Conservation (phyloP, 2,797 vertebrate genomes). For the Paramormyrops hopkinsi region DNA sequence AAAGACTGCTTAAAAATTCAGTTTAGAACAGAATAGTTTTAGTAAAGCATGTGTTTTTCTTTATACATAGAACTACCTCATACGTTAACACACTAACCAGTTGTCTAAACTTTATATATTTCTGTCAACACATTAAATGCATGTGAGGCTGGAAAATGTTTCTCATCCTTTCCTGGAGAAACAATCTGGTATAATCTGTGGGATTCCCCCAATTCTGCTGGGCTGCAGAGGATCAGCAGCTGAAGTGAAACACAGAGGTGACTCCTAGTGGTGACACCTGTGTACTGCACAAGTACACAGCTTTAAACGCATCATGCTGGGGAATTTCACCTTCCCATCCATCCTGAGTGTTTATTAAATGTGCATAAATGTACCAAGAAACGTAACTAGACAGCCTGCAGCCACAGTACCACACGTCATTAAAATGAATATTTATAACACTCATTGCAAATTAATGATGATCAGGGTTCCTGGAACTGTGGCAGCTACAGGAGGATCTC, state of each 20-base stretch:
- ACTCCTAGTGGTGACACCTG: not conserved
- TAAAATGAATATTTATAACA: not conserved
- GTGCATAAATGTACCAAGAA: not conserved
- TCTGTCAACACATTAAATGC: conserved; percentile 1
- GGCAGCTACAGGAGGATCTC: not conserved
- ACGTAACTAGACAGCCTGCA: not conserved
- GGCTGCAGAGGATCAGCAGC: not conserved
- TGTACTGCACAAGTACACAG: not conserved
- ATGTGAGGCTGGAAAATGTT: not conserved
- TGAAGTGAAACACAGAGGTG: not conserved
- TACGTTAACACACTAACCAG: conserved; percentile 5
- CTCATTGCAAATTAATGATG: not conserved
- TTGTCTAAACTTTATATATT: not conserved
- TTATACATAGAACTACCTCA: not conserved
- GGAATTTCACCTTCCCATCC: not conserved
- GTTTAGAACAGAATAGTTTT: not conserved
- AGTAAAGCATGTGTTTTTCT: not conserved
- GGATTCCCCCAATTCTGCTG: not conserved
- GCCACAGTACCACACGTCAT: not conserved
- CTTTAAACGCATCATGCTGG: not conserved
- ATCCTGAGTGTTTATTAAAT: not conserved
- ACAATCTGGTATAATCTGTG: not conserved
- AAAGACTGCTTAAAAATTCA: not conserved
- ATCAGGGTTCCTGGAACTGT: not conserved
- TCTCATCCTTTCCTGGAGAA: conserved; percentile 10